Evolutionary conservation across 2,888 invertebrate genomes (phyloP).

Genomic region (Apotomis turbidana): DNA sequence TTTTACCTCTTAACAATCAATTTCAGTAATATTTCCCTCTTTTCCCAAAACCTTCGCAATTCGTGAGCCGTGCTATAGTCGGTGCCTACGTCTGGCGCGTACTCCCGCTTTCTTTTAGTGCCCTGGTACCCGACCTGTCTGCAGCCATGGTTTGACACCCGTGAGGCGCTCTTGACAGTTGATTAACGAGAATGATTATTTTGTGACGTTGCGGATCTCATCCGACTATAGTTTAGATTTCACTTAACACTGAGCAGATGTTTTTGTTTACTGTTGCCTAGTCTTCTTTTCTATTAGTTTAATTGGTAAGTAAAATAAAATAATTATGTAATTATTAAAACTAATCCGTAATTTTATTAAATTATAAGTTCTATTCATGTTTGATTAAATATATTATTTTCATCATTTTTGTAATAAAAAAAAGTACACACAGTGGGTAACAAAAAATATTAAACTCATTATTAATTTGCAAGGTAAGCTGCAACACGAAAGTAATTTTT

Average conservation of each 20-base stretch:
- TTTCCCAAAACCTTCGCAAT: neutral
- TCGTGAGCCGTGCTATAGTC: slow-evolving; percentile 43
- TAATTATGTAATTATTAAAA: too few species aligned
- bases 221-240: neutral
- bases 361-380: too few species aligned
- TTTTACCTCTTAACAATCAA: too few species aligned
- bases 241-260: neutral
- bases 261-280: neutral
- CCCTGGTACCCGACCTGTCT: slow-evolving; percentile 77
- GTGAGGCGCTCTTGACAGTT: slow-evolving; percentile 77
- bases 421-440: too few species aligned
- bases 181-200: slow-evolving; percentile 49
- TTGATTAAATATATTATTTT: too few species aligned
- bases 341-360: too few species aligned
- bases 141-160: slow-evolving; percentile 76
- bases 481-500: slow-evolving; percentile 11
- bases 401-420: too few species aligned
- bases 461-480: neutral
- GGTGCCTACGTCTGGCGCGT: slow-evolving; percentile 35
- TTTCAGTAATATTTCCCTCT: too few species aligned
- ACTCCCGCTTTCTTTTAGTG: slow-evolving; percentile 53
- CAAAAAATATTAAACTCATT: too few species aligned
- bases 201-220: neutral
- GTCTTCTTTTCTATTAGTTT: too few species aligned
- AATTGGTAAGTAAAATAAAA: too few species aligned